phyloP scores from a whole-genome alignment of 2,797 vertebrate species.

The Megalops cyprinoides region DNA sequence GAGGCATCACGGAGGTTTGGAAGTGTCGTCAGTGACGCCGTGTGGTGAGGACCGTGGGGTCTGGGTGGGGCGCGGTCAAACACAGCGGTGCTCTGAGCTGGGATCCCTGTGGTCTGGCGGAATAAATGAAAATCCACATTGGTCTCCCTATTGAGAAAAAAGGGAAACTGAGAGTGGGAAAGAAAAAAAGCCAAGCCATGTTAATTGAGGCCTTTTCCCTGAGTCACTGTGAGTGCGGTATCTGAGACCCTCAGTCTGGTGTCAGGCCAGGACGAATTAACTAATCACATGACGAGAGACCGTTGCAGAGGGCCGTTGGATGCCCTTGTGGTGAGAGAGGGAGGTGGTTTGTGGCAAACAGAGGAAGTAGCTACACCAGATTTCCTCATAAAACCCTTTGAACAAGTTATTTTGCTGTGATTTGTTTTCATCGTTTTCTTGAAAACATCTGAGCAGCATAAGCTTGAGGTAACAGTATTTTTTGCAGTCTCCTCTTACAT shows the following conservation, averaged over 20 bases:
- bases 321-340: constrained; percentile 28
- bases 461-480: constrained; percentile 32
- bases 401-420: constrained; percentile 28
- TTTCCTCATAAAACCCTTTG: constrained; percentile 44
- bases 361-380: constrained; percentile 33
- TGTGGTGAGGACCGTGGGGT: constrained; percentile 57
- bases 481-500: constrained; percentile 36
- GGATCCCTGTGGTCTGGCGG: constrained; percentile 55
- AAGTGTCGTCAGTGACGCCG: constrained; percentile 47
- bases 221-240: constrained; percentile 24
- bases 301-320: constrained; percentile 30
- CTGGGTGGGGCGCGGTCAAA: constrained; percentile 58
- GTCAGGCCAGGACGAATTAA: constrained; percentile 34
- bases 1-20: constrained; percentile 36
- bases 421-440: constrained; percentile 34
- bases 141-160: constrained; percentile 35
- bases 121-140: constrained; percentile 47
- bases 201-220: constrained; percentile 24
- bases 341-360: constrained; percentile 41
- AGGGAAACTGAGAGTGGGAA: neutral
- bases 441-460: constrained; percentile 33
- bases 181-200: constrained; percentile 21
- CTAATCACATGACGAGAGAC: constrained; percentile 34
- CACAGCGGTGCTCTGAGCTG: constrained; percentile 51
- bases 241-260: constrained; percentile 10